Evolutionary conservation across 2,797 vertebrate species (phyloP), one percentile per base, ranked within the genome.

Genomic region (Perodicticus potto): DNA sequence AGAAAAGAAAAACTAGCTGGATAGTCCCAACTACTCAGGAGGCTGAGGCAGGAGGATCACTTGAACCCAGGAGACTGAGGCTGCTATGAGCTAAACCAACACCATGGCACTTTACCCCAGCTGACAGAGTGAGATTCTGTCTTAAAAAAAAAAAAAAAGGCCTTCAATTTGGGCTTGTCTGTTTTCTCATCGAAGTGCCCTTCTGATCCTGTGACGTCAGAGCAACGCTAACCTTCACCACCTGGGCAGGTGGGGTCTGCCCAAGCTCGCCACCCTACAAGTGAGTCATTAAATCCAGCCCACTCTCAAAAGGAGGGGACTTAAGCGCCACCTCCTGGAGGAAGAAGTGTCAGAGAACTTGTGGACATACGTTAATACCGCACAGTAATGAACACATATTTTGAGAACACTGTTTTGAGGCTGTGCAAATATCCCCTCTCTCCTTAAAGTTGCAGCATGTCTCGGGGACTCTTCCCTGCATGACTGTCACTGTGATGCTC

Each of bases 401-500:
- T 22, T 9, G 29, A 67, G 63, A 59, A 53, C n/a, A 69, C 0
- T 6, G 19, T 19, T 53, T 59, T 27, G 81, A 49, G 72, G 45
- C 40, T 10, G 0, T 8, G 32, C 14, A 49, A 27, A 25, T 5
- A 23, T 1, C 53, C 34, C 0, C 1, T 5, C 16, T 73, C 57
- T 70, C 86, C 89, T 43, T 25, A 25, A 53, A 49, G 45, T 16
- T 9, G 76, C 61, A 55, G 84, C 4, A 0, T 2, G 4, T 17
- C 2, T 27, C 27, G 3, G 78, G 0, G 23, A 57, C 81, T 34
- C 49, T 3, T 2, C 57, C 67, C 91, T 3, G 8, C 9, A 9
- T 0, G 0, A 12, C 13, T 0, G 0, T 2, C 1, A 0, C 77
- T 13, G 20, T 2, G 49, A 63, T 0, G 19, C 25, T 4, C 37